Conservation (phyloP, 1,140 invertebrate species). For the Drosophila malerkotliana region DNA sequence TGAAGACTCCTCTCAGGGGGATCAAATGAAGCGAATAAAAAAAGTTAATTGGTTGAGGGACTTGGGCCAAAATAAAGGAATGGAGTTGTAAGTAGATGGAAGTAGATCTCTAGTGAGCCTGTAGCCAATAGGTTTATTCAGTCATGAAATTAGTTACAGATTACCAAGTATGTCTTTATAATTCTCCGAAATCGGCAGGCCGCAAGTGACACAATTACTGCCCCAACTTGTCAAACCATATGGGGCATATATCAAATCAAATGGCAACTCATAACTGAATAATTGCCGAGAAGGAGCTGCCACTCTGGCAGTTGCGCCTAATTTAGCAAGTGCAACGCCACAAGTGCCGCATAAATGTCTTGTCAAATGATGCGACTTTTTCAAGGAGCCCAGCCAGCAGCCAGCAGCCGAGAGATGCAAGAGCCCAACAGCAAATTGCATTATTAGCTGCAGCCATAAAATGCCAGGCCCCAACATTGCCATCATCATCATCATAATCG, state of each 20-base stretch:
- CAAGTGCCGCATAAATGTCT: conserved; percentile 81
- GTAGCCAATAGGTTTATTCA: conserved; percentile 5
- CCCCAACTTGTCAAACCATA: conserved; percentile 59
- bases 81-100: not conserved
- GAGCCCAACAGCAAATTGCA: conserved; percentile 71
- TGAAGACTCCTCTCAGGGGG: conserved; percentile 57
- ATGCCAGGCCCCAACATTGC: conserved; percentile 48
- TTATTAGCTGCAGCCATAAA: conserved; percentile 79
- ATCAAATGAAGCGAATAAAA: conserved; percentile 60
- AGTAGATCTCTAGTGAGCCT: not conserved
- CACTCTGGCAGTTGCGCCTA: conserved; percentile 68
- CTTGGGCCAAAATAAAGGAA: conserved; percentile 22
- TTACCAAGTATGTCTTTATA: conserved; percentile 2
- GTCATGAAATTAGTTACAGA: conserved; percentile 1
- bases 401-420: conserved; percentile 8
- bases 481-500: conserved; percentile 29
- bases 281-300: conserved; percentile 56
- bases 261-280: conserved; percentile 71
- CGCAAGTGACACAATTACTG: conserved; percentile 49
- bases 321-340: conserved; percentile 75
- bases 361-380: conserved; percentile 79
- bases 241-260: conserved; percentile 61
- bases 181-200: conserved; percentile 20
- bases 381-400: conserved; percentile 28
- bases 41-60: conserved; percentile 73